phyloP scores from a whole-genome alignment of 64 coral and sea anemone genomes.

The Montipora capricornis region DNA sequence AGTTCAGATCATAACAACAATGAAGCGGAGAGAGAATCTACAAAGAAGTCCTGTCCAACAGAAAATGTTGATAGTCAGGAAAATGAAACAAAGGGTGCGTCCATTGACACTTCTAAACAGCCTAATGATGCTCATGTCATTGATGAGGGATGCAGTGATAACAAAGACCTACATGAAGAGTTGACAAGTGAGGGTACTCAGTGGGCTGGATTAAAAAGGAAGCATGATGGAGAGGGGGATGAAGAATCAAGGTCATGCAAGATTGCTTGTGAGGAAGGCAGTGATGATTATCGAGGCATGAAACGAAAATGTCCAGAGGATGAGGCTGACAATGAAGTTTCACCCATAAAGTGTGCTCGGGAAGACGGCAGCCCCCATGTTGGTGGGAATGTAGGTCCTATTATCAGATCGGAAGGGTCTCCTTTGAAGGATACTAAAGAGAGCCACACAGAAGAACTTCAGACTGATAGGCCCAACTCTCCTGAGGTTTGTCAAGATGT shows the following conservation, averaged over 20 bases:
- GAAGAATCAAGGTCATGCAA: constrained; percentile 8
- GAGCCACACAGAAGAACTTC: neutral
- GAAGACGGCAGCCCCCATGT: neutral
- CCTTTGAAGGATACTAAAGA: neutral
- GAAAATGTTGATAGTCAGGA: neutral
- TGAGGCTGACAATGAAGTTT: neutral
- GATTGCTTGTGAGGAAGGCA: neutral
- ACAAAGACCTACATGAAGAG: neutral
- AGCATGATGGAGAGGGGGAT: neutral
- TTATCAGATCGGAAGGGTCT: neutral
- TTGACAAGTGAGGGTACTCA: neutral
- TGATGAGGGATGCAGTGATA: neutral
- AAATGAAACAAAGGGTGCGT: neutral
- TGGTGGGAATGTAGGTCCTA: neutral
- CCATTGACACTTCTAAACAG: neutral
- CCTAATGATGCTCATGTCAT: neutral
- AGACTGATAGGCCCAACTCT: neutral
- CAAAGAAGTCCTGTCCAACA: neutral
- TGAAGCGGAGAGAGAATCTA: neutral
- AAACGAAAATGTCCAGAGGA: neutral
- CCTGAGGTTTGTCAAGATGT: neutral
- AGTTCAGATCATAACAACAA: constrained; percentile 26
- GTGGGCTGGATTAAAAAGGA: neutral
- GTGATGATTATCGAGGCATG: constrained; percentile 11
- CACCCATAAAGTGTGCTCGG: neutral